A percentile compares a stretch with the other conserved stretches of the same genome.
Conservation (phyloP, 2,113 vertebrate genomes). For the Malurus melanocephalus region DNA sequence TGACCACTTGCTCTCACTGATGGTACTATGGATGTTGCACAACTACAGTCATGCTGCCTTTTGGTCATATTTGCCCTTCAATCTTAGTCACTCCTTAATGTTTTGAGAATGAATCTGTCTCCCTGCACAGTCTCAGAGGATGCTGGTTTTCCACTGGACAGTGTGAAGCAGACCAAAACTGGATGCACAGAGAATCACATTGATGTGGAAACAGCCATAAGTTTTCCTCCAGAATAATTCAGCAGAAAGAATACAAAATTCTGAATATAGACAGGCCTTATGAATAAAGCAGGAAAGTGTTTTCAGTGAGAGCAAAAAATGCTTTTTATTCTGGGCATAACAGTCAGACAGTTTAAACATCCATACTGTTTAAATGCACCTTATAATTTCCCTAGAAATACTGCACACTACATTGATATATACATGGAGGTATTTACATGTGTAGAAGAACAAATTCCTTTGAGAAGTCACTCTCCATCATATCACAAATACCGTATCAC, state of each 20-base stretch:
- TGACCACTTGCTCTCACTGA: not conserved
- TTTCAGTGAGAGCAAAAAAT: not conserved
- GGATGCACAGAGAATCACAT: not conserved
- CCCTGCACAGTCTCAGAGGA: not conserved
- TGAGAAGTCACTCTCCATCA: conserved; percentile 6
- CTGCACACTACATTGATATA: not conserved
- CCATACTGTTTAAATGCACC: conserved; percentile 4
- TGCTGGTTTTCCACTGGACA: not conserved
- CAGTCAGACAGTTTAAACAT: not conserved
- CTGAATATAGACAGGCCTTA: not conserved
- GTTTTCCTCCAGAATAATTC: not conserved
- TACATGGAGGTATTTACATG: conserved; percentile 28
- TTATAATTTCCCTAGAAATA: conserved; percentile 1
- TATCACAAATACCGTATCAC: not conserved
- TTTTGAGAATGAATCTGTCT: not conserved
- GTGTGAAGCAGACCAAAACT: not conserved
- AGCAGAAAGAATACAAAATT: not conserved
- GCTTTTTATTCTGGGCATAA: not conserved
- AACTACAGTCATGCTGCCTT: not conserved
- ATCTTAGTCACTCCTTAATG: not conserved
- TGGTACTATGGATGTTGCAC: not conserved
- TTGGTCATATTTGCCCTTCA: not conserved
- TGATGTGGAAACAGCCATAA: not conserved
- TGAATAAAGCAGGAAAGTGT: not conserved
- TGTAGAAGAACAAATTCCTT: not conserved